Percentiles rank a stretch among this genome's conserved stretches.
phyloP scores from a whole-genome alignment of 1,140 invertebrate species.

The Zophobas morio region DNA sequence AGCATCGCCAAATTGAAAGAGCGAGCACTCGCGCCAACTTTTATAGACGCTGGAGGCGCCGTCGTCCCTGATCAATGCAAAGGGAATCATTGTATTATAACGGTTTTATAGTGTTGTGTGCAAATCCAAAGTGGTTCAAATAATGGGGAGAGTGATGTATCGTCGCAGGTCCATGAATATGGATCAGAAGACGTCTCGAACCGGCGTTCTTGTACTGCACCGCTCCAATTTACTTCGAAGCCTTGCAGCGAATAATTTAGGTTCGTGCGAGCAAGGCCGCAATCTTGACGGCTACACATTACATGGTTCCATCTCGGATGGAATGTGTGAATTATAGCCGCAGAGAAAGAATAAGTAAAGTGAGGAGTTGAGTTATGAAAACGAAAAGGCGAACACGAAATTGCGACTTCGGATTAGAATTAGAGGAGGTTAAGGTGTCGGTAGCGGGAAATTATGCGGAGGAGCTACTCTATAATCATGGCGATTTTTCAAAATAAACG shows the following conservation, averaged over 20 bases:
- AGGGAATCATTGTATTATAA: conserved; percentile 48
- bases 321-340: conserved; percentile 31
- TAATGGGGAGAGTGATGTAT: conserved; percentile 34
- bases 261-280: background rate
- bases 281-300: conserved; percentile 19
- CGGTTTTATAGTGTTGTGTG: conserved; percentile 47
- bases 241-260: conserved; percentile 34
- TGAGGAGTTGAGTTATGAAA: conserved; percentile 33
- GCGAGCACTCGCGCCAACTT: conserved; percentile 44
- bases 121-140: conserved; percentile 44
- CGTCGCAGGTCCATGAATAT: conserved; percentile 27
- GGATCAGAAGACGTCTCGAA: conserved; percentile 17
- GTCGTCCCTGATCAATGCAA: conserved; percentile 42
- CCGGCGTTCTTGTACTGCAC: background rate
- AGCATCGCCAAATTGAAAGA: conserved; percentile 30
- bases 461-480: too few relatives aligned
- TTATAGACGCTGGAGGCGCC: conserved; percentile 45
- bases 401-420: background rate
- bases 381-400: conserved; percentile 19
- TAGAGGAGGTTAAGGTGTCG: too few relatives aligned
- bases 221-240: conserved; percentile 20
- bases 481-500: too few relatives aligned
- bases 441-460: too few relatives aligned
- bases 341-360: conserved; percentile 32
- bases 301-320: conserved; percentile 12